A percentile compares a stretch with the other conserved stretches of the same genome.
Conservation (phyloP, 37 sponge, comb jelly and placozoan species). For the Bolinopsis microptera region DNA sequence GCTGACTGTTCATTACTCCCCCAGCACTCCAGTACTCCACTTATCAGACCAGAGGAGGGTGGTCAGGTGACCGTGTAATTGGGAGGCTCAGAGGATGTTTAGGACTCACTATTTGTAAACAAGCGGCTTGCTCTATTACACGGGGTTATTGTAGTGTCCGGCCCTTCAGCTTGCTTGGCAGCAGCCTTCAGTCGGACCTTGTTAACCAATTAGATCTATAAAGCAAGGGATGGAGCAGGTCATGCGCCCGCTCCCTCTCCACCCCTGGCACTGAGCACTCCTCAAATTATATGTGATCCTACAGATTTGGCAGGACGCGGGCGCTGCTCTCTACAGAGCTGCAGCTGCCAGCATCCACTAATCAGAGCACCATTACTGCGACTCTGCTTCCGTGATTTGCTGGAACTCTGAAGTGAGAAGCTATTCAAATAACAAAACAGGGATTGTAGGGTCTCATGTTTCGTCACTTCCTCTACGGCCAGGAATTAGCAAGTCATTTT, state of each 20-base stretch:
- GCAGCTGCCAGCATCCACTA: background rate
- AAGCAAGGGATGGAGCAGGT: background rate
- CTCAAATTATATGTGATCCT: background rate
- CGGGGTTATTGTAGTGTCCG: background rate
- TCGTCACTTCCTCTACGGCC: background rate
- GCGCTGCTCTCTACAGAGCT: background rate
- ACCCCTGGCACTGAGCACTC: background rate
- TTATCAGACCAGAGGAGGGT: background rate
- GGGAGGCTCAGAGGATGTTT: background rate
- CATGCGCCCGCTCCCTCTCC: background rate
- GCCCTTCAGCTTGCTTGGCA: background rate
- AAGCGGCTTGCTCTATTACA: slow-evolving; percentile 1
- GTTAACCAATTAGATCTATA: background rate
- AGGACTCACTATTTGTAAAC: slow-evolving; percentile 50
- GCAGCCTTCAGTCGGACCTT: background rate
- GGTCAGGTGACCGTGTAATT: background rate
- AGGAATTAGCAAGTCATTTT: background rate
- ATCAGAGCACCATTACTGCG: background rate
- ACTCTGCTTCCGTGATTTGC: background rate
- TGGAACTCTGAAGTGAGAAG: background rate
- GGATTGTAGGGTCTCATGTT: background rate
- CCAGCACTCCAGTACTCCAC: slow-evolving; percentile 13
- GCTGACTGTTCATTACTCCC: slow-evolving; percentile 31
- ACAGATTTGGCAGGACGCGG: background rate
- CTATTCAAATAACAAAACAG: background rate